Conservation (phyloP, 2,797 vertebrate species). For the Sebastes iracundus region DNA sequence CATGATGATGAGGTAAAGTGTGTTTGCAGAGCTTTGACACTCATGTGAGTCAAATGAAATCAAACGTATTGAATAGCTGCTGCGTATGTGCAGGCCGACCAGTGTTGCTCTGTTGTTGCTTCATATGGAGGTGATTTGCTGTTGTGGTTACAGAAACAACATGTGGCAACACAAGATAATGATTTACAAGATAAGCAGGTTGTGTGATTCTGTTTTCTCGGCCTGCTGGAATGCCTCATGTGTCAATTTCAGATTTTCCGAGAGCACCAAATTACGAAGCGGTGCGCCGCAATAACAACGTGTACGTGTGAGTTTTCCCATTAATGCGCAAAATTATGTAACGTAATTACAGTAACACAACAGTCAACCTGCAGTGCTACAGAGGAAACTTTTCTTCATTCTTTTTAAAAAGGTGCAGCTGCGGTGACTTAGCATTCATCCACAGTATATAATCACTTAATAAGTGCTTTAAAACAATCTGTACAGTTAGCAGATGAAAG, state of each 20-base stretch:
- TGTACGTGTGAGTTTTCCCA: background rate
- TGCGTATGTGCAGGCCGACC: background rate
- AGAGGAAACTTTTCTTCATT: background rate
- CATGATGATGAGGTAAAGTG: background rate
- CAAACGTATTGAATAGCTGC: background rate
- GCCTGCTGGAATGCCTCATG: background rate
- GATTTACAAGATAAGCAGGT: constrained; percentile 40
- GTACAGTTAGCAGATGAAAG: too few relatives aligned
- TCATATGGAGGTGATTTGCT: background rate
- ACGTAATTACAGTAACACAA: too few relatives aligned
- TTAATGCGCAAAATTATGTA: background rate
- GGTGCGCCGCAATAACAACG: background rate
- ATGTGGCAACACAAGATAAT: constrained; percentile 37
- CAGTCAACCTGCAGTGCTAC: background rate
- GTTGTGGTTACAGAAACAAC: background rate
- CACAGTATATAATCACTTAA: background rate
- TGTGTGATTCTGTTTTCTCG: background rate
- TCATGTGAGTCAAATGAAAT: background rate
- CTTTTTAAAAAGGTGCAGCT: background rate
- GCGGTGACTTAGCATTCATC: background rate
- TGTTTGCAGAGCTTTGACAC: background rate
- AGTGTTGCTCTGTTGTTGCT: background rate
- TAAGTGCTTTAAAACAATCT: background rate
- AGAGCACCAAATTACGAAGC: background rate
- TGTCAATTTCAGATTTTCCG: background rate